Base-by-base conservation (phyloP, 2,113 vertebrate species). In the Mastomys coucha region DNA sequence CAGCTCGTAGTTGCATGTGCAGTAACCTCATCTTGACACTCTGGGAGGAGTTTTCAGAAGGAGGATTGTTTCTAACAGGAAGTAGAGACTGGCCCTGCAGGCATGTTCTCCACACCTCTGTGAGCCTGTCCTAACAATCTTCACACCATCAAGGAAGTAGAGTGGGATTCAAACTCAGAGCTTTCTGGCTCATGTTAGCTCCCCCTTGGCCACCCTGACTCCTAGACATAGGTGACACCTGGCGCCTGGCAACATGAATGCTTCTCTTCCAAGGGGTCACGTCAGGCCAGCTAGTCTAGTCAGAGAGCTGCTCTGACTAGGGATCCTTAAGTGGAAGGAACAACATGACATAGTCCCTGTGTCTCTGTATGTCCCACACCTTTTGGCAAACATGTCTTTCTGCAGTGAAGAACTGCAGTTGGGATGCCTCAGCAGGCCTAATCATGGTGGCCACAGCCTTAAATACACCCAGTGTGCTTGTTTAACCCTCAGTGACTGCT, bases 211-310 rank as follows among this genome's bases (percentile, higher is more conserved):
- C 89, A 7, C 31, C 4, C 0, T 2, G 22, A 51, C 92, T 63
- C 20, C 24, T 20, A 2, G 10, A 2, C 26, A 4, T 1, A 33
- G 81, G 45, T 4, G 28, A n/a, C 26, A 0, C 5, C 0, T 5
- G 75, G 76, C 2, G 45, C 86, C 6, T 20, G 1, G 22, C 2
- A 2, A 28, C 0, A 0, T 3, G 4, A 89, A 53, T 60, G 39
- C 5, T 0, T 72, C 5, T 33, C 36, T 28, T 45, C 24, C 36
- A 1, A 33, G 10, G 2, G 56, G 14, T 51, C 42, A 2, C 0
- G 58, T 4, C 49, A 5, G 16, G 36, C 65, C 0, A n/a, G 51
- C 45, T 14, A 56, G 45, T 45, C 45, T n/a, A 45, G 1, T 78
- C 42, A 24, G 69, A 31, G 0, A n/a, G 31, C 33, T 26, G 60